phyloP scores from a whole-genome alignment of 2,797 vertebrate genomes.

The Hybognathus amarus region DNA sequence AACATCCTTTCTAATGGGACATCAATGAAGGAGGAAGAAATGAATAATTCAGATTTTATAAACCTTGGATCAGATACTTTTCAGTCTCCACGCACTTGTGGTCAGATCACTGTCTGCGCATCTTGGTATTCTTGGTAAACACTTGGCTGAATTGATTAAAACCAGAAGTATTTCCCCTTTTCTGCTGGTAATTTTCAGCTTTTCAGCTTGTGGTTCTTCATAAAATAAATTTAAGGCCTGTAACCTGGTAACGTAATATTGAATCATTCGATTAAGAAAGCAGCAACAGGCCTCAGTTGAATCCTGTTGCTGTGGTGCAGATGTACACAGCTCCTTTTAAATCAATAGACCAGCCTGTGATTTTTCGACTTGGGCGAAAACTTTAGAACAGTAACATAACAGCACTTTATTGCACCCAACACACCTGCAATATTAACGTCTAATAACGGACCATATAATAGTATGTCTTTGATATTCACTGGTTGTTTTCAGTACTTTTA shows the following conservation, averaged over 20 bases:
- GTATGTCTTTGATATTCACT: not conserved
- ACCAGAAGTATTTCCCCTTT: not conserved
- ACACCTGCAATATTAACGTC: not conserved
- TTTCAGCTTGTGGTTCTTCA: slow-evolving; percentile 57
- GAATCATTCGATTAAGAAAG: slow-evolving; percentile 63
- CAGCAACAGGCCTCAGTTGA: slow-evolving; percentile 47
- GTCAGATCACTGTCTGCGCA: not conserved
- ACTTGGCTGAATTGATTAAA: slow-evolving; percentile 15
- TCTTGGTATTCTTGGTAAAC: not conserved
- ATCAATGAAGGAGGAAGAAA: not conserved
- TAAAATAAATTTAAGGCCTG: slow-evolving; percentile 31
- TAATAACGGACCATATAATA: not conserved
- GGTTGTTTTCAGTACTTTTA: slow-evolving; percentile 14
- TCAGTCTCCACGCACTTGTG: not conserved
- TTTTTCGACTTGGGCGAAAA: not conserved
- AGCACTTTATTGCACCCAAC: not conserved
- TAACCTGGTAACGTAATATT: slow-evolving; percentile 66
- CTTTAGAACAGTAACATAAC: not conserved
- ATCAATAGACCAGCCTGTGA: not conserved
- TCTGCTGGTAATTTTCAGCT: not conserved
- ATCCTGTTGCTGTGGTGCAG: slow-evolving; percentile 2
- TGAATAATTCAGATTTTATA: not conserved
- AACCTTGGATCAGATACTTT: not conserved
- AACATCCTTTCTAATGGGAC: slow-evolving; percentile 4
- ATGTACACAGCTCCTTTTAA: not conserved